Percentiles rank a stretch among this genome's conserved stretches.
These are phyloP conservation scores for Lasaia peninsularis DNA, from an alignment of 1,140 invertebrate species.

Conservation along the genomic window DNA sequence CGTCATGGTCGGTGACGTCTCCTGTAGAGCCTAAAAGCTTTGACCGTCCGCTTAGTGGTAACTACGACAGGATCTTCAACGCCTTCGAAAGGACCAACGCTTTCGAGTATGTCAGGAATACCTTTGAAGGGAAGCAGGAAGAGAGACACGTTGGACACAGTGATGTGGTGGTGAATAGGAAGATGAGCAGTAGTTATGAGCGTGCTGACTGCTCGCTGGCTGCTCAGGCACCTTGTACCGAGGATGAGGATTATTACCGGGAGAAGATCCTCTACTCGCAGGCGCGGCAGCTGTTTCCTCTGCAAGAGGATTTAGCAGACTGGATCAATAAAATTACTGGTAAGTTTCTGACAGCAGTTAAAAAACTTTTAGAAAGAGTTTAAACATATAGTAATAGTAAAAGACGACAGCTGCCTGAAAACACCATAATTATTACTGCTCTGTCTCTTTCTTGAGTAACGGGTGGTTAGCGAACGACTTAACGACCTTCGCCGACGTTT, in stretches of 20 bases:
- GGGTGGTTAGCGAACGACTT: too few species aligned
- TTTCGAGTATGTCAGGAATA: conserved; percentile 66
- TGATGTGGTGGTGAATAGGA: conserved; percentile 68
- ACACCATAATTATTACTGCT: too few species aligned
- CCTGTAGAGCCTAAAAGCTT: conserved; percentile 62
- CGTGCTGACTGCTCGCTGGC: conserved; percentile 77
- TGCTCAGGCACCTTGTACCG: conserved; percentile 78
- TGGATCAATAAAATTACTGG: conserved; percentile 92
- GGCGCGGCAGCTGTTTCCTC: conserved; percentile 86
- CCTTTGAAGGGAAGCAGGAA: conserved; percentile 52
- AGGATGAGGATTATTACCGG: conserved; percentile 86
- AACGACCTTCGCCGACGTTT: too few species aligned
- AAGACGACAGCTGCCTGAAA: too few species aligned
- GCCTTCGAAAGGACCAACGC: conserved; percentile 73
- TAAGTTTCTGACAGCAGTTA: too few species aligned
- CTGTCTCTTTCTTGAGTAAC: too few species aligned
- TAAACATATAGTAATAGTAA: too few species aligned
- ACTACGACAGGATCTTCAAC: conserved; percentile 75
- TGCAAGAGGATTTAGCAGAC: conserved; percentile 91
- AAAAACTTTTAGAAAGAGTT: too few species aligned
- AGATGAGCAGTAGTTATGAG: conserved; percentile 75
- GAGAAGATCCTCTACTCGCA: conserved; percentile 87
- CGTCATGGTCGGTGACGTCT: conserved; percentile 81
- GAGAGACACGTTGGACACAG: conserved; percentile 51
- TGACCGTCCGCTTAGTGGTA: conserved; percentile 66